phyloP scores from a whole-genome alignment of 2,113 vertebrate species.

The Anser brachyrhynchus region DNA sequence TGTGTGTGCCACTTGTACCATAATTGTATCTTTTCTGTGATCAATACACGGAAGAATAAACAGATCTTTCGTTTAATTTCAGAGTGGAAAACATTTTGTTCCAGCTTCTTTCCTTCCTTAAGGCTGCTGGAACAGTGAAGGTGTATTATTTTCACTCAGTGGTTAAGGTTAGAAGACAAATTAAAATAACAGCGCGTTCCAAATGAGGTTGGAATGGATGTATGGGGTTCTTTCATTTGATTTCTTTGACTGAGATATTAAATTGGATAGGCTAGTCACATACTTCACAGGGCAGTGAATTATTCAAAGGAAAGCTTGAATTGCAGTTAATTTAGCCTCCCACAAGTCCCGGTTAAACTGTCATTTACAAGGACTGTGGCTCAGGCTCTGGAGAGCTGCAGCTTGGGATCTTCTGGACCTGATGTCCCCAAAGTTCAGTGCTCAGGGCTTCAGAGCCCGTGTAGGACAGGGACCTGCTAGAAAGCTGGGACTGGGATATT shows the following conservation, averaged over 20 bases:
- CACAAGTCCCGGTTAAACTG: background rate
- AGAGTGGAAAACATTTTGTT: conserved; percentile 20
- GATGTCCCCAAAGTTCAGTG: fast-evolving
- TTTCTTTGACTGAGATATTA: conserved; percentile 14
- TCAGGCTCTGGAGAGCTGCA: background rate
- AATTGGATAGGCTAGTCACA: conserved; percentile 19
- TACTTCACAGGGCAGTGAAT: conserved; percentile 9
- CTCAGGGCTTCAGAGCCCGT: background rate
- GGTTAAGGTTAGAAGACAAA: background rate
- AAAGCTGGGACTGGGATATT: background rate
- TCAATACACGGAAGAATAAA: background rate
- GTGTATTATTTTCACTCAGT: background rate
- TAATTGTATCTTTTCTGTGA: background rate
- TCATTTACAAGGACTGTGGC: background rate
- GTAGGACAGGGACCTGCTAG: fast-evolving
- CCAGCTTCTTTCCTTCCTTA: background rate
- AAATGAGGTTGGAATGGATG: background rate
- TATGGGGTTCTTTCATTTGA: conserved; percentile 11
- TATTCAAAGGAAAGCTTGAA: conserved; percentile 4
- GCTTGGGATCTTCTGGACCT: background rate
- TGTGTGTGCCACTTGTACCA: background rate
- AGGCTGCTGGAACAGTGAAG: background rate
- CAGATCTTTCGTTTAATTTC: background rate
- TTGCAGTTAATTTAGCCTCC: background rate
- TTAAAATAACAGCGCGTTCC: background rate